phyloP scores from a whole-genome alignment of 2,113 vertebrate genomes.

The Sula dactylatra region DNA sequence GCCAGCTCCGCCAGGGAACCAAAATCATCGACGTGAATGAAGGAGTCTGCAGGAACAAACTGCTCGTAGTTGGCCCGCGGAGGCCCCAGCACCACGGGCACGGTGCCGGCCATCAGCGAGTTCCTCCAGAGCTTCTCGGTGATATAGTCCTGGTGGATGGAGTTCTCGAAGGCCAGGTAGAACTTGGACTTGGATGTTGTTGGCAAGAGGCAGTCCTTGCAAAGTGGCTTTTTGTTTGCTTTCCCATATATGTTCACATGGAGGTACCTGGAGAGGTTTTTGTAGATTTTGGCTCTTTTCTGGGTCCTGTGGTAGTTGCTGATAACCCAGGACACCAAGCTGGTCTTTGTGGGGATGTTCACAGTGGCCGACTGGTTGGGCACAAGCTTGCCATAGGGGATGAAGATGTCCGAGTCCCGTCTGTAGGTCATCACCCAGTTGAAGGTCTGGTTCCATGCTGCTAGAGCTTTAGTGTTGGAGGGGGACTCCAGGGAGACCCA shows the following conservation, averaged over 20 bases:
- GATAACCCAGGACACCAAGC: constrained; percentile 86
- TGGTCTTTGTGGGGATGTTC: constrained; percentile 69
- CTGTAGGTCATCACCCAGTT: constrained; percentile 92
- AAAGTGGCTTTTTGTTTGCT: constrained; percentile 59
- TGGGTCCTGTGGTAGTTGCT: constrained; percentile 81
- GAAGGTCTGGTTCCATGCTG: constrained; percentile 72
- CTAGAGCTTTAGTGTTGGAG: constrained; percentile 67
- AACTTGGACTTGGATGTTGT: constrained; percentile 85
- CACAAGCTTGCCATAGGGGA: constrained; percentile 84
- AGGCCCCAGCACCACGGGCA: constrained; percentile 89
- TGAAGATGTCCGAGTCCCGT: constrained; percentile 82
- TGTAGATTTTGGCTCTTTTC: constrained; percentile 76
- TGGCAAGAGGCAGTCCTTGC: constrained; percentile 70
- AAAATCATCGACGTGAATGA: constrained; percentile 89
- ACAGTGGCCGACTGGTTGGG: neutral
- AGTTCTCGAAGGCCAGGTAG: constrained; percentile 94
- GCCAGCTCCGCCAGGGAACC: constrained; percentile 75
- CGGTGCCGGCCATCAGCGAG: constrained; percentile 72
- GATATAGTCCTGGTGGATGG: constrained; percentile 85
- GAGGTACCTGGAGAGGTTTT: constrained; percentile 71
- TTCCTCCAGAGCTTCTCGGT: constrained; percentile 96
- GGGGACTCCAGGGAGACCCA: constrained; percentile 90
- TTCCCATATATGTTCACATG: constrained; percentile 80
- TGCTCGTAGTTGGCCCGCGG: constrained; percentile 79
- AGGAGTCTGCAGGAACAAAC: constrained; percentile 80